phyloP scores from a whole-genome alignment of 2,113 vertebrate species.

The Ceuthmochares aereus region DNA sequence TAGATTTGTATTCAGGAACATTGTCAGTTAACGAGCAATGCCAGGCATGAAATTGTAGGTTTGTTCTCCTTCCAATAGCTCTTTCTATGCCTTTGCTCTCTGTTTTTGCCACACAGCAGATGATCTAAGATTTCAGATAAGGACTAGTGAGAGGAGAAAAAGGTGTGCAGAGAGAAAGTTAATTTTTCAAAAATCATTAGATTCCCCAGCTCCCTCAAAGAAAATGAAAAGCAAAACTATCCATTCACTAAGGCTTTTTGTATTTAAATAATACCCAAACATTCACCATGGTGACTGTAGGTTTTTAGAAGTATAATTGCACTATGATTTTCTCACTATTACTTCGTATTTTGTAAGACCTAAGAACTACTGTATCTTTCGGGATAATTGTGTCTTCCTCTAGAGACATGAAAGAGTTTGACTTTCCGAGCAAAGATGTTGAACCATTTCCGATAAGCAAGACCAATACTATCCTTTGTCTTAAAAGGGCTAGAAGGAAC shows the following conservation, averaged over 20 bases:
- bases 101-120: not conserved
- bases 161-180: not conserved
- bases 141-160: not conserved
- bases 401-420: not conserved
- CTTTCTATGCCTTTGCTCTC: not conserved
- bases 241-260: not conserved
- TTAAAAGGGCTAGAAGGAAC: not conserved
- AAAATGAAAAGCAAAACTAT: not conserved
- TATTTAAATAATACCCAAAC: not conserved
- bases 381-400: not conserved
- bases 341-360: not conserved
- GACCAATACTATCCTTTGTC: not conserved
- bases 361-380: not conserved
- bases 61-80: not conserved
- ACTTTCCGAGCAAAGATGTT: not conserved
- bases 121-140: not conserved
- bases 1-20: not conserved
- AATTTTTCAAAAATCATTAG: not conserved
- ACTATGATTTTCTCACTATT: not conserved
- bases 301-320: not conserved
- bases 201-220: not conserved
- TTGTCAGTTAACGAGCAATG: not conserved
- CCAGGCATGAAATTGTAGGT: not conserved
- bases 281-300: not conserved
- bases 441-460: not conserved